These are phyloP conservation scores for Abrostola triplasia DNA, from an alignment of 2,888 invertebrate genomes.

Conservation along the genomic window DNA sequence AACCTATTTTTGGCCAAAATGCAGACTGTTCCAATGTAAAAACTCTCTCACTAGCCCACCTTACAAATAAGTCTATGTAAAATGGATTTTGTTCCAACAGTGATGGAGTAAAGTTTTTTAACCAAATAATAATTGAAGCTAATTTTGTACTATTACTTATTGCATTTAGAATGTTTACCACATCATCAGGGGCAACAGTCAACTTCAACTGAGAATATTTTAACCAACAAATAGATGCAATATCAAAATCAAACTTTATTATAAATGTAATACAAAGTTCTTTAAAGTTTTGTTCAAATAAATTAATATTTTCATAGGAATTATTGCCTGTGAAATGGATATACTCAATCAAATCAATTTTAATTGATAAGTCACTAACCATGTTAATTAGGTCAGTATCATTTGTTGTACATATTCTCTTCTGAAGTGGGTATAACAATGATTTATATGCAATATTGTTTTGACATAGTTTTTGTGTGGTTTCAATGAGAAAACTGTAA, in stretches of 20 bases:
- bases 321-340: constrained; percentile 76
- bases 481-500: constrained; percentile 67
- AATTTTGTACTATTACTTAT: constrained; percentile 81
- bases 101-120: constrained; percentile 80
- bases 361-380: constrained; percentile 74
- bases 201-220: constrained; percentile 78
- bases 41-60: constrained; percentile 83
- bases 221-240: constrained; percentile 84
- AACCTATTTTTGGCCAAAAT: constrained; percentile 86
- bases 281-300: constrained; percentile 73
- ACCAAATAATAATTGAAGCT: constrained; percentile 81
- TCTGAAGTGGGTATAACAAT: constrained; percentile 75
- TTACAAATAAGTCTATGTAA: constrained; percentile 81
- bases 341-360: constrained; percentile 82
- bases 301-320: constrained; percentile 69
- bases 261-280: constrained; percentile 78
- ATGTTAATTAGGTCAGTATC: constrained; percentile 58
- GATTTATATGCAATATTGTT: constrained; percentile 71
- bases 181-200: constrained; percentile 65
- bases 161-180: constrained; percentile 75
- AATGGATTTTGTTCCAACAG: constrained; percentile 82
- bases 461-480: constrained; percentile 69
- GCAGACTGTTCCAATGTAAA: constrained; percentile 80
- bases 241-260: constrained; percentile 79
- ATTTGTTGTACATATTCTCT: constrained; percentile 66